These are phyloP conservation scores for Bhutanitis thaidina DNA, from an alignment of 2,888 invertebrate genomes.

Conservation along the genomic window DNA sequence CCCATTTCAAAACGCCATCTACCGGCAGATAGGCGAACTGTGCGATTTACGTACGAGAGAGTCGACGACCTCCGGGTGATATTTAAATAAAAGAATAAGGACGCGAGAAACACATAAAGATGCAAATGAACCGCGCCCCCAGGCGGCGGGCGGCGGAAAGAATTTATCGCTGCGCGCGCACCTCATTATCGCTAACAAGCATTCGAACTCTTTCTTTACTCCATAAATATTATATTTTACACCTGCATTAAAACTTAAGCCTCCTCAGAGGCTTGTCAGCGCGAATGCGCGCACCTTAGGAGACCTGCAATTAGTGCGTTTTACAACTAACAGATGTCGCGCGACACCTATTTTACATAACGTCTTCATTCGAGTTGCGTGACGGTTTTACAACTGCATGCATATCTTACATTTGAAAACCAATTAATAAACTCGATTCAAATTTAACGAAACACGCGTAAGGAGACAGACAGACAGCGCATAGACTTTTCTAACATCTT, in stretches of 20 bases:
- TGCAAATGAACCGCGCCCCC: slow-evolving; percentile 70
- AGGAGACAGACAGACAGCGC: neutral
- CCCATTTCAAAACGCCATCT: slow-evolving; percentile 53
- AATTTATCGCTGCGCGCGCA: slow-evolving; percentile 71
- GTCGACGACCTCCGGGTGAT: slow-evolving; percentile 27
- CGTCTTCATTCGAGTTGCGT: slow-evolving; percentile 5
- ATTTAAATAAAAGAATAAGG: slow-evolving; percentile 37
- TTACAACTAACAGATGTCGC: slow-evolving; percentile 28
- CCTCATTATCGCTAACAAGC: slow-evolving; percentile 77
- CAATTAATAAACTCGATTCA: slow-evolving; percentile 9
- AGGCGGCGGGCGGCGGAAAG: slow-evolving; percentile 59
- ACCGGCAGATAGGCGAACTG: slow-evolving; percentile 41
- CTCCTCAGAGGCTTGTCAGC: slow-evolving; percentile 12
- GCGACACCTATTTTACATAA: neutral
- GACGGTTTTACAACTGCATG: slow-evolving; percentile 1
- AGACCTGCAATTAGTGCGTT: slow-evolving; percentile 23
- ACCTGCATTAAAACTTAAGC: slow-evolving; percentile 55
- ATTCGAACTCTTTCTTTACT: slow-evolving; percentile 68
- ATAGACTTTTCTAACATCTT: neutral
- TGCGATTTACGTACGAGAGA: slow-evolving; percentile 22
- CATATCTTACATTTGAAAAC: neutral
- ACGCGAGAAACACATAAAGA: slow-evolving; percentile 61
- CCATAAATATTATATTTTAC: slow-evolving; percentile 77
- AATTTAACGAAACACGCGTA: neutral
- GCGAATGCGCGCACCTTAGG: slow-evolving; percentile 1